Conservation (phyloP, 1,140 invertebrate species). For the Agraylea sexmaculata region DNA sequence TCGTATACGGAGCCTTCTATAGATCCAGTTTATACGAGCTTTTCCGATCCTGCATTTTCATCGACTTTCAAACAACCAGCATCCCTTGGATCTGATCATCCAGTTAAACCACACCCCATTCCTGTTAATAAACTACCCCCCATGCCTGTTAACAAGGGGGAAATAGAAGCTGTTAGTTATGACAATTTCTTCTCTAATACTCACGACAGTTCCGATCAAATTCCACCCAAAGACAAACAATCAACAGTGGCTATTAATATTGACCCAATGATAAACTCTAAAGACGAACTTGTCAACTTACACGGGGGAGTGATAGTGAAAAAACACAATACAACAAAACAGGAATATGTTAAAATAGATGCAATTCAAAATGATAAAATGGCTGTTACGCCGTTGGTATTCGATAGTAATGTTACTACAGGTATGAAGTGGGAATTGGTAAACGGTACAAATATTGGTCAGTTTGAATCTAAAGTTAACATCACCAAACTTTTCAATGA, state of each 20-base stretch:
- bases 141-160: slow-evolving; percentile 2
- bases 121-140: slow-evolving; percentile 57
- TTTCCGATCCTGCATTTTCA: slow-evolving; percentile 47
- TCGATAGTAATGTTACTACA: slow-evolving; percentile 24
- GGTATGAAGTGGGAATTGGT: slow-evolving; percentile 37
- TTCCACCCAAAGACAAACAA: slow-evolving; percentile 36
- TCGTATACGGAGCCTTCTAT: slow-evolving; percentile 27
- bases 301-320: slow-evolving; percentile 27
- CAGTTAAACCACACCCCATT: slow-evolving; percentile 49
- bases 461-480: slow-evolving; percentile 28
- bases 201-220: no score
- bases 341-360: slow-evolving; percentile 22
- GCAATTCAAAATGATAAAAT: slow-evolving; percentile 23
- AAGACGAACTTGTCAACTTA: slow-evolving; percentile 21
- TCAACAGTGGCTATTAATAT: slow-evolving; percentile 36
- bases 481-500: slow-evolving; percentile 39
- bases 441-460: slow-evolving; percentile 34
- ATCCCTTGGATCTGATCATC: slow-evolving; percentile 39
- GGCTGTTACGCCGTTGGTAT: slow-evolving; percentile 23
- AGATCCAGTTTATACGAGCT: slow-evolving; percentile 52
- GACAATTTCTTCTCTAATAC: slow-evolving; percentile 7
- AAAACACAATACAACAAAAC: slow-evolving; percentile 15
- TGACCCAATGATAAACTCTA: slow-evolving; percentile 20
- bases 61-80: slow-evolving; percentile 38
- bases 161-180: slow-evolving; percentile 7